A percentile compares a stretch with the other conserved stretches of the same genome.
phyloP scores from a whole-genome alignment of 2,797 vertebrate genomes.

The Neopelma chrysocephalum region DNA sequence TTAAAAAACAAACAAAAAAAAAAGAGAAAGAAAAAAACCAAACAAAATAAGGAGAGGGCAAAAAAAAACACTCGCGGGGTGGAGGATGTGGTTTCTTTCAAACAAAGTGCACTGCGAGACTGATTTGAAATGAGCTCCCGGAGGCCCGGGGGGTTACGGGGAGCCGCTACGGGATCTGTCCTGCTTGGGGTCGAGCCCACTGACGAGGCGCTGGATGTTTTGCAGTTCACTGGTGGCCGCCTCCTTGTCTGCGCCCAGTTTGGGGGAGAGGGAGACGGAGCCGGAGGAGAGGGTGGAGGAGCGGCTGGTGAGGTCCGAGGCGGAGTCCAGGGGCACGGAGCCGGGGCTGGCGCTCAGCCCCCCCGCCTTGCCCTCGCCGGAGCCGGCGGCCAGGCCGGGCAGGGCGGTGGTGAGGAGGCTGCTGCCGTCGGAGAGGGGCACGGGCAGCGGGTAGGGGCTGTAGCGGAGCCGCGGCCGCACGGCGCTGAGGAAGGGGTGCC shows the following conservation, averaged over 20 bases:
- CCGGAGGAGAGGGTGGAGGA: constrained; percentile 90
- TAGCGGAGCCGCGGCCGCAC: constrained; percentile 93
- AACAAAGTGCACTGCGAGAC: constrained; percentile 61
- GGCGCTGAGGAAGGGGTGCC: constrained; percentile 91
- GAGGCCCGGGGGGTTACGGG: constrained; percentile 70
- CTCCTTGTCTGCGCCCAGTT: constrained; percentile 88
- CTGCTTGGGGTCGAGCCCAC: constrained; percentile 91
- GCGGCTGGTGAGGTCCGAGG: constrained; percentile 91
- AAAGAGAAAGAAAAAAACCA: too few species aligned
- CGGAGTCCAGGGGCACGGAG: constrained; percentile 88
- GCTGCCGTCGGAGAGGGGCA: constrained; percentile 88
- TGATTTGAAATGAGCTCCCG: constrained; percentile 59
- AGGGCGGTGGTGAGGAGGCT: constrained; percentile 85
- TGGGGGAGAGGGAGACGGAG: constrained; percentile 89
- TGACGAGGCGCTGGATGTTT: constrained; percentile 96
- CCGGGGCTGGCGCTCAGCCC: constrained; percentile 82
- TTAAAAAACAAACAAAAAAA: background rate
- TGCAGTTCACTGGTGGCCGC: constrained; percentile 89
- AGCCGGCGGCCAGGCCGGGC: constrained; percentile 77
- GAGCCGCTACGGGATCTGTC: constrained; percentile 90
- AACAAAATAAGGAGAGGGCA: background rate
- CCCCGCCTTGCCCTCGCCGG: constrained; percentile 80
- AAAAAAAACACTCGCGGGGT: background rate
- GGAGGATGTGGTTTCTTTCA: constrained; percentile 45
- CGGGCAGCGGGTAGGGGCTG: constrained; percentile 92